Base-by-base conservation (phyloP, 2,113 vertebrate species). In the Lucifuga dentata region DNA sequence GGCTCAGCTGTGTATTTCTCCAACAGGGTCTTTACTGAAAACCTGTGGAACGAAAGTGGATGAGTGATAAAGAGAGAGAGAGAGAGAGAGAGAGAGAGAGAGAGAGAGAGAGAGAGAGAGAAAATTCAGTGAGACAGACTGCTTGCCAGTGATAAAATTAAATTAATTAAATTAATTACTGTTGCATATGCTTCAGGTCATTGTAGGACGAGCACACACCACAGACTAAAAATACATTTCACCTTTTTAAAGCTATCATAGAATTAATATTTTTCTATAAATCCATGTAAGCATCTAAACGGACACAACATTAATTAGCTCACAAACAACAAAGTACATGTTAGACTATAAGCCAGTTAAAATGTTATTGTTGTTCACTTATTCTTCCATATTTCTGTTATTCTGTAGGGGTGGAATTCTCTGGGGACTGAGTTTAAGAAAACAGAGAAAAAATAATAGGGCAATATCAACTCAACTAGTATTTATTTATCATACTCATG, bases 1-100 rank as follows among this genome's bases (percentile, higher is more conserved):
- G 97, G 97, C 58, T 99, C 97, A 0, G 95, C 94, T 0, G 96
- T 97, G 89, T 97, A 97, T 76, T 98, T 98, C 87, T 99, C 97
- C 62, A 99, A 78, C 23, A 99, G 88, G 0, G 96, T 96, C 88
- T 99, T 99, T 55, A 99, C 95, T 0, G 97, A 98, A 90, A 99
- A 98, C 70, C 87, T 90, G 1, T 12, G n/a, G 26, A 56, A 33
- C 8, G 15, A n/a, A 7, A 5, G 26, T 29, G 48, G 10, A 12
- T 2, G 40, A 13, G 52, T 38, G 38, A 40, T 11, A 40, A 13
- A 40, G 38, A 40, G 38, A 2, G 38, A n/a, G 38, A n/a, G 38
- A 40, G 11, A n/a, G 38, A 40, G 38, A 40, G 38, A 40, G 38
- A 38, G 52, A 10, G 26, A 32, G 39, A 11, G 52, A 32, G 4